A percentile compares a stretch with the other conserved stretches of the same genome.
phyloP scores from a whole-genome alignment of 1,140 invertebrate species.

The Drosophila sechellia region DNA sequence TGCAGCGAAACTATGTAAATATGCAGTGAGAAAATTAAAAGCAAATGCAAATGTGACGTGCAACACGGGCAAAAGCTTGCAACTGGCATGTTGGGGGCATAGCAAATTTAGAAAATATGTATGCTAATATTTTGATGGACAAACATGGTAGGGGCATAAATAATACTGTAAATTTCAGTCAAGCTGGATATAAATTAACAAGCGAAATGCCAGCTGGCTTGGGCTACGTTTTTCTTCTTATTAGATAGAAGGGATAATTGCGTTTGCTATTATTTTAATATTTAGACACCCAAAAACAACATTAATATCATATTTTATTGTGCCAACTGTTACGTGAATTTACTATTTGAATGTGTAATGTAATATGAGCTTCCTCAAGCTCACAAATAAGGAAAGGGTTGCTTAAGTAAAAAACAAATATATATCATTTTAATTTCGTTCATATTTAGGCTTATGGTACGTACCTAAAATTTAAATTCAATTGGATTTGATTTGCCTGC shows the following conservation, averaged over 20 bases:
- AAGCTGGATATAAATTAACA: constrained; percentile 8
- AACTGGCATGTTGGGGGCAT: constrained; percentile 20
- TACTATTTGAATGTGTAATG: neutral
- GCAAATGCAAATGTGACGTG: constrained; percentile 45
- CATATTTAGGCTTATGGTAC: neutral
- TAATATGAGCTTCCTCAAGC: no score
- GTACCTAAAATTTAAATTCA: neutral
- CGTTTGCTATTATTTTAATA: neutral
- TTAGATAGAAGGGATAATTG: neutral
- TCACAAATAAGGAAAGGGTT: no score
- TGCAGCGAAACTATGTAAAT: constrained; percentile 24
- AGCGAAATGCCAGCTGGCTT: constrained; percentile 1
- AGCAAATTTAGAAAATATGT: constrained; percentile 62
- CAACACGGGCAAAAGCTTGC: constrained; percentile 1
- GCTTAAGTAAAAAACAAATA: neutral
- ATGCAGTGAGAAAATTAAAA: constrained; percentile 26
- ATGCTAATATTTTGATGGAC: constrained; percentile 69
- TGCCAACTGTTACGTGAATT: no score
- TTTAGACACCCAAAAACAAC: neutral
- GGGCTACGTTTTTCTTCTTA: no score
- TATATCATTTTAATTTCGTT: neutral
- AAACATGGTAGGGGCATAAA: constrained; percentile 41
- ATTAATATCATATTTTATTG: no score
- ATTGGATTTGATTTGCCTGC: constrained; percentile 7
- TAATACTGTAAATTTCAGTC: constrained; percentile 12